These are phyloP conservation scores for Deilephila porcellus DNA, from an alignment of 2,888 invertebrate species.

Conservation along the genomic window DNA sequence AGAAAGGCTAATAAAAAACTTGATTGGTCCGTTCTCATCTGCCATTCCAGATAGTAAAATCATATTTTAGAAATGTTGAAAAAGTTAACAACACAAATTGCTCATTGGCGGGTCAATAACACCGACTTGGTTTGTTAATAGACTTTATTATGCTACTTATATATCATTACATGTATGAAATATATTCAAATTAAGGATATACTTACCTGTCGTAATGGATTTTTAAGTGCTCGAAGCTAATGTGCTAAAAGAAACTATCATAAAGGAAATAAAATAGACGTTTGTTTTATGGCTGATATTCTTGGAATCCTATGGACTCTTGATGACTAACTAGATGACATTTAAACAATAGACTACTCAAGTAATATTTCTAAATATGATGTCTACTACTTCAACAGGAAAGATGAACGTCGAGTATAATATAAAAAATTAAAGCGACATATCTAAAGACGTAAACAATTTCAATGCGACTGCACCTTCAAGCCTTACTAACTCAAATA, in stretches of 20 bases:
- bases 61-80: constrained; percentile 17
- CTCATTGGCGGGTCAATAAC: constrained; percentile 41
- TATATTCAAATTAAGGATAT: constrained; percentile 2
- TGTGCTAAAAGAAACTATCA: background rate
- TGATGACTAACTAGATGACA: constrained; percentile 1
- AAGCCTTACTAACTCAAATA: background rate
- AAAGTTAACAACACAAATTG: constrained; percentile 41
- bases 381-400: no score
- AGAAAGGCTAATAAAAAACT: constrained; percentile 55
- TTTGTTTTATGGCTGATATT: background rate
- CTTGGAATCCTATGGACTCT: background rate
- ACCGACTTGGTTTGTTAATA: constrained; percentile 33
- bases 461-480: background rate
- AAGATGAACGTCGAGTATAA: no score
- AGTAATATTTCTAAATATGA: no score
- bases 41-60: constrained; percentile 1
- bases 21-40: constrained; percentile 44
- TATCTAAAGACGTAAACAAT: no score
- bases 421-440: no score
- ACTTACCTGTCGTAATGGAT: constrained; percentile 8
- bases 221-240: constrained; percentile 5
- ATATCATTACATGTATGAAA: constrained; percentile 24
- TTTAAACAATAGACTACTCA: background rate
- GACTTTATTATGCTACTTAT: constrained; percentile 33
- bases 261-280: background rate